These are phyloP conservation scores for Drosophila austrosaltans DNA, from an alignment of 2,888 invertebrate species.

Conservation along the genomic window DNA sequence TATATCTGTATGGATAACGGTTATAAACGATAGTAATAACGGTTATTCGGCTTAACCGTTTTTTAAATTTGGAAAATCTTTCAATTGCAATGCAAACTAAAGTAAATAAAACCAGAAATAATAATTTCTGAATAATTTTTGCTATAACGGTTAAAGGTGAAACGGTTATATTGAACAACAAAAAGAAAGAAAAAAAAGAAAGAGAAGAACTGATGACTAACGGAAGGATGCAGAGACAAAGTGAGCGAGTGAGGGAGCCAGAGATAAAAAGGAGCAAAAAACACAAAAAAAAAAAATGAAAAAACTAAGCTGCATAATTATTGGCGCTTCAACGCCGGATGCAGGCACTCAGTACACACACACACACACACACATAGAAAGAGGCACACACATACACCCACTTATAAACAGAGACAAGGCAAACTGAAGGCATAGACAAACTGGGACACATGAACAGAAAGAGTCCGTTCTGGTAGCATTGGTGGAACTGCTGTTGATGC, in stretches of 20 bases:
- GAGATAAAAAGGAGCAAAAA: background rate
- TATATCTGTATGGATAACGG: too few species aligned
- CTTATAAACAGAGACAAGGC: constrained; percentile 25
- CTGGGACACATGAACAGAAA: constrained; percentile 59
- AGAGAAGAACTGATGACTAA: constrained; percentile 1
- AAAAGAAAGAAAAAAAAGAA: background rate
- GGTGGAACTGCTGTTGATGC: background rate
- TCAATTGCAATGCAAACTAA: too few species aligned
- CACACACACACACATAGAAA: constrained; percentile 15
- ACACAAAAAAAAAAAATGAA: background rate
- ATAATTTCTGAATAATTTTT: too few species aligned
- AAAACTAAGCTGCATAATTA: constrained; percentile 63
- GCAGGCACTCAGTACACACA: constrained; percentile 56
- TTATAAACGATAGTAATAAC: too few species aligned
- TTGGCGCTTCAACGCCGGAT: constrained; percentile 72
- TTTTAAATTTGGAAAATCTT: too few species aligned
- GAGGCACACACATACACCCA: background rate
- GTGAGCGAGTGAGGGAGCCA: background rate
- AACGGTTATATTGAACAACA: too few species aligned
- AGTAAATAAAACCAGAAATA: too few species aligned
- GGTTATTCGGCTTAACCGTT: too few species aligned
- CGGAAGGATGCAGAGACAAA: background rate
- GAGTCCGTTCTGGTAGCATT: constrained; percentile 2
- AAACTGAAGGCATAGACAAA: constrained; percentile 60
- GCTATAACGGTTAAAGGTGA: too few species aligned